These are phyloP conservation scores for Fulica atra DNA, from an alignment of 2,113 vertebrate genomes.

Conservation along the genomic window DNA sequence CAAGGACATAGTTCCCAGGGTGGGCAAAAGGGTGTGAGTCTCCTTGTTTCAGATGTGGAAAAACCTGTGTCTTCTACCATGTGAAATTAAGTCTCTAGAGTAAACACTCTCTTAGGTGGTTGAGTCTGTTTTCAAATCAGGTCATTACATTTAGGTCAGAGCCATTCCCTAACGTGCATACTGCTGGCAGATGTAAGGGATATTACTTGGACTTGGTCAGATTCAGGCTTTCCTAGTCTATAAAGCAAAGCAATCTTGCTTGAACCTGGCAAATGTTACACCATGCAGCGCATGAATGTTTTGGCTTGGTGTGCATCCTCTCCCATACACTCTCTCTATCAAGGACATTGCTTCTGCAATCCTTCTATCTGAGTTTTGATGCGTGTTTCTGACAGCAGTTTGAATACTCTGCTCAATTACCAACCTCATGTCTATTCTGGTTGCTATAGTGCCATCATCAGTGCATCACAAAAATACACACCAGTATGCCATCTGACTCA, in stretches of 20 bases:
- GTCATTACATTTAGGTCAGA: conserved; percentile 17
- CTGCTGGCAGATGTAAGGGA: not conserved
- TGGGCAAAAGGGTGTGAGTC: not conserved
- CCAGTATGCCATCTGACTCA: not conserved
- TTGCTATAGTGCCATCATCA: not conserved
- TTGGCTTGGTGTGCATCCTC: not conserved
- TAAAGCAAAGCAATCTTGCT: not conserved
- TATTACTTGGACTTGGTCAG: not conserved
- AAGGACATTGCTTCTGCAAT: not conserved
- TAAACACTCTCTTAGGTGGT: not conserved
- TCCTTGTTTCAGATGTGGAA: not conserved
- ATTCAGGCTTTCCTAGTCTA: not conserved
- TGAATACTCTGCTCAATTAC: not conserved
- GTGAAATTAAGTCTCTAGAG: not conserved
- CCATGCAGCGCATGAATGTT: not conserved
- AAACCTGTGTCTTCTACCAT: not conserved
- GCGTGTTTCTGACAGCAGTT: not conserved
- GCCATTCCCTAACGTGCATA: not conserved
- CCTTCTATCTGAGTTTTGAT: not conserved
- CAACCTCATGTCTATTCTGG: not conserved
- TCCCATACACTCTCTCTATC: not conserved
- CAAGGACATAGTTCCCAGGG: not conserved
- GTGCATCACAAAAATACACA: not conserved
- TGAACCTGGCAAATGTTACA: not conserved
- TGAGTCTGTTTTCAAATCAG: conserved; percentile 7